Conservation (phyloP, 2,113 vertebrate species). For the Dicrurus megarhynchus region DNA sequence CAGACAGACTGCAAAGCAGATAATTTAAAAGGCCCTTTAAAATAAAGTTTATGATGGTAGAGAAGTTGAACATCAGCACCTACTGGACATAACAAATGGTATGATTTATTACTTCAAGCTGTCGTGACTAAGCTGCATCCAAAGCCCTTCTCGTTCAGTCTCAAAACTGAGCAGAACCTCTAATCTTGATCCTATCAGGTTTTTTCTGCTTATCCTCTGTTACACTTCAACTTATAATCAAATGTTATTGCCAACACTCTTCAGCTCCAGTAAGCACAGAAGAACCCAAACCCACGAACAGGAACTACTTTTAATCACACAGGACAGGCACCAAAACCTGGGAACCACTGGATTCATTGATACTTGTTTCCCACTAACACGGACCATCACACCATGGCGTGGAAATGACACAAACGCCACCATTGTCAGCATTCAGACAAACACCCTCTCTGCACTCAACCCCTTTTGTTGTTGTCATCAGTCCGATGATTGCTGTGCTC, state of each 20-base stretch:
- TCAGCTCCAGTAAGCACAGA: background rate
- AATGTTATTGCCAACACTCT: background rate
- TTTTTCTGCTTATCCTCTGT: background rate
- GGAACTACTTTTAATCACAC: background rate
- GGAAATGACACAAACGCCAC: background rate
- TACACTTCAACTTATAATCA: background rate
- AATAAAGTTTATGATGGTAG: background rate
- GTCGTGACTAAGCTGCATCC: background rate
- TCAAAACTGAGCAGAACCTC: background rate
- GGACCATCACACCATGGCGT: background rate
- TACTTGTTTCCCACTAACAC: background rate
- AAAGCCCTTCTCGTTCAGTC: background rate
- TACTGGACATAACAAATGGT: background rate
- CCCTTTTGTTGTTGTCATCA: background rate
- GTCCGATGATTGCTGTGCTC: background rate
- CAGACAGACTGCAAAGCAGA: background rate
- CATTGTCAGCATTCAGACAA: background rate
- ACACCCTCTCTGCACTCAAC: background rate
- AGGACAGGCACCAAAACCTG: background rate
- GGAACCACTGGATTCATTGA: background rate
- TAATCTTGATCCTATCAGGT: accelerated
- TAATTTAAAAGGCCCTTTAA: background rate
- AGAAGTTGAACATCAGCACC: background rate
- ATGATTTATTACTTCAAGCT: background rate
- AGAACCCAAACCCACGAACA: background rate